Evolutionary conservation across 2,797 vertebrate genomes (phyloP), one percentile per base, ranked within the genome.

Genomic region (Mareca strepera): DNA sequence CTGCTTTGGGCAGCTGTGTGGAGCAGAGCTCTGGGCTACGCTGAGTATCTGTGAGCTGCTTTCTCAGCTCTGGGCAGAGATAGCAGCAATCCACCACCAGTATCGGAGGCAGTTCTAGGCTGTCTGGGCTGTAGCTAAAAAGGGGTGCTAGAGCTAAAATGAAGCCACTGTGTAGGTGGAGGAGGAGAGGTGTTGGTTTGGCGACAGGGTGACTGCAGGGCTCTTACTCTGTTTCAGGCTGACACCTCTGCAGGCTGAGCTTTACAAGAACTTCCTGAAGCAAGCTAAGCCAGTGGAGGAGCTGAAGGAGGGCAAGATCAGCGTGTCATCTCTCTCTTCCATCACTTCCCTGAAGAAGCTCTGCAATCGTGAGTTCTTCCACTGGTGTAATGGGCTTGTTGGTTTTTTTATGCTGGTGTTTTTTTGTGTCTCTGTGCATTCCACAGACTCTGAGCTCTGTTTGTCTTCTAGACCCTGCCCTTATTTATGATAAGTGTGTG

Each of bases 301-400:
- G 23, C 91, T 99, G 63, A 98, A 98, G 82, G 97, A 98, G 43
- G 99, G 98, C 82, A 99, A 98, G 85, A 99, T 99, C 79, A 98
- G 91, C 20, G 98, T 99, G 39, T 99, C 99, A 10, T 99, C 99
- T 37, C 98, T 99, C 67, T 99, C 99, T 29, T 99, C 99, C 64
- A 99, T 99, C 97, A 99, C 99, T 4, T 99, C 98, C 5, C 97
- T 99, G 48, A 99, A 99, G 97, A 99, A 99, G 93, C 99, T 99
- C 28, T 99, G 99, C 93, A 99, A 99, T 93, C 99, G 99, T 99
- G 96, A 99, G 99, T 98, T 92, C 58, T 55, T 92, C 26, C 22
- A 6, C 14, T 39, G 15, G 33, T 21, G 7, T 16, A 31, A 14
- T n/a, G 60, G 5, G 4, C 82, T 86, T 70, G 18, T 4, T 37